Conservation (phyloP, 2,113 vertebrate species). For the Corythoichthys intestinalis region DNA sequence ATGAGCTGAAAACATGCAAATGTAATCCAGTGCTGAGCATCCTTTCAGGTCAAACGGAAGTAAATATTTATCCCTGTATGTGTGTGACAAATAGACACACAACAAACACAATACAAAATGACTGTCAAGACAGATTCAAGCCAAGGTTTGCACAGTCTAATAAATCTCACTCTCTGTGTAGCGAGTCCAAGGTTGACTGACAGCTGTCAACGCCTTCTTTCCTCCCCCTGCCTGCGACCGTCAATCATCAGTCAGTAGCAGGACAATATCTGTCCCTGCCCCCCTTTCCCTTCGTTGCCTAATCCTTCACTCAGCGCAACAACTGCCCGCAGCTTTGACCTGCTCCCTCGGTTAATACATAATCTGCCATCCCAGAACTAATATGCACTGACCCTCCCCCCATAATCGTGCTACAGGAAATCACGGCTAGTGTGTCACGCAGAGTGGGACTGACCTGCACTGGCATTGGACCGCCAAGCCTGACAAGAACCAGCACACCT, state of each 20-base stretch:
- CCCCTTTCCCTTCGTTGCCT: slow-evolving; percentile 16
- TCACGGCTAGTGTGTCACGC: slow-evolving; percentile 41
- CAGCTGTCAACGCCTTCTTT: slow-evolving; percentile 31
- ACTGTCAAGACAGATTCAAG: slow-evolving; percentile 42
- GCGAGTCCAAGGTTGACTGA: slow-evolving; percentile 40
- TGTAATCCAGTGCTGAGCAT: slow-evolving; percentile 5
- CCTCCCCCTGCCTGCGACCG: slow-evolving; percentile 24
- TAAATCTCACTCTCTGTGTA: slow-evolving; percentile 12
- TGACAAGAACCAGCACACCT: slow-evolving; percentile 30
- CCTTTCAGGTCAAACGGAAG: slow-evolving; percentile 15
- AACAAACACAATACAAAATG: slow-evolving; percentile 17
- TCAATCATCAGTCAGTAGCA: slow-evolving; percentile 29
- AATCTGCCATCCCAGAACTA: slow-evolving; percentile 57
- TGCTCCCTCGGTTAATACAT: slow-evolving; percentile 46
- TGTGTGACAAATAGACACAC: slow-evolving; percentile 7
- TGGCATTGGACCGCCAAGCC: slow-evolving; percentile 30
- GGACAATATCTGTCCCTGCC: slow-evolving; percentile 1
- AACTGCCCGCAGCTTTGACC: slow-evolving; percentile 47
- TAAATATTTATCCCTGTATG: background rate
- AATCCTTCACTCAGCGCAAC: slow-evolving; percentile 54
- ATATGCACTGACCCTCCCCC: slow-evolving; percentile 27
- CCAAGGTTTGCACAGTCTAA: slow-evolving; percentile 25
- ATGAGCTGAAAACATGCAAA: background rate
- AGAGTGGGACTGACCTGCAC: slow-evolving; percentile 44
- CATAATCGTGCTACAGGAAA: slow-evolving; percentile 26